Evolutionary conservation across 1,140 invertebrate genomes (phyloP), one percentile per base, ranked within the genome.

Genomic region (Cyphomyrmex costatus): DNA sequence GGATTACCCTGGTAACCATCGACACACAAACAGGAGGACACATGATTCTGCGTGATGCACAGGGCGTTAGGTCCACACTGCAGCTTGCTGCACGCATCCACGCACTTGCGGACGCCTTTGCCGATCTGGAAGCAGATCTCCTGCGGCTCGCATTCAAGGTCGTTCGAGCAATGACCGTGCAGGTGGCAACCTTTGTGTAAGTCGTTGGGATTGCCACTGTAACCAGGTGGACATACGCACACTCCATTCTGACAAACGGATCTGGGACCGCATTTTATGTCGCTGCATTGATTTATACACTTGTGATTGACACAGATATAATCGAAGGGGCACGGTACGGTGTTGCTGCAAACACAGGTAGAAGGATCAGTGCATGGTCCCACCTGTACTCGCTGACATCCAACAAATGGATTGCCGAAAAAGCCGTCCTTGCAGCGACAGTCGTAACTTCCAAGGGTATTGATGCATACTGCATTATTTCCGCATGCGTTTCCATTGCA

Each of bases 41-140:
- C 96, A 93, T 98, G 98, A 91, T 97, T 97, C 78, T 98, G 96
- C 27, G 97, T 96, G 0, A 98, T 96, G 92, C 98, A 99, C 1
- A 98, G 94, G 4, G 98, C 98, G 94, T 98, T 98, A 1, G 98
- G 98, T 16, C 98, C 98, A 93, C 98, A 99, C 91, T 98, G 98
- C 12, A 98, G 95, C 94, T 98, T 98, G 77, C 96, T 97, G 92
- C 98, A 98, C 4, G 97, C 97, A 91, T 98, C 98, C 1, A 98
- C 96, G 94, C 98, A 98, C 93, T 97, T 98, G 56, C 98, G 96
- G 4, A 96, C 92, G 10, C 97, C 97, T 95, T 97, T 97, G 42
- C 97, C 96, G 56, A 97, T 92, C 95, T 98, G 97, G 94, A 98
- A 98, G 93, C 98, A 98, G 91, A 98, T 98, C 95, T 98, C 97